Conservation (phyloP, 2,113 vertebrate genomes). For the Ceratotherium simum region DNA sequence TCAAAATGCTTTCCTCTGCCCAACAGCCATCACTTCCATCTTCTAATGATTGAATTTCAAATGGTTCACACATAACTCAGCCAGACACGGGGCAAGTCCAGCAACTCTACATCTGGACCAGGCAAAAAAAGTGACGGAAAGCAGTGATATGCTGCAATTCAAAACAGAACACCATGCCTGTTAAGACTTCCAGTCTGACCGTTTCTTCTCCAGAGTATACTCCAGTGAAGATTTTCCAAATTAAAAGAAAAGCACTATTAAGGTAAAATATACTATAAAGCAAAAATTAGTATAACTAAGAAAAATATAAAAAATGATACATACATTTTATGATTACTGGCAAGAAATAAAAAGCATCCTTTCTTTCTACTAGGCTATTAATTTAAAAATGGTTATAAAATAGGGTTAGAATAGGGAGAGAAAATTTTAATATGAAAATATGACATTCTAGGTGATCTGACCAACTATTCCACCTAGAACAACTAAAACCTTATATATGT, state of each 20-base stretch:
- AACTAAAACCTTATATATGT: neutral
- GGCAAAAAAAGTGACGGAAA: neutral
- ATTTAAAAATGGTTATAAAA: neutral
- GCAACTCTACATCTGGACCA: constrained; percentile 38
- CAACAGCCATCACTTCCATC: constrained; percentile 19
- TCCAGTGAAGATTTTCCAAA: neutral
- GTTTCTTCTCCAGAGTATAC: neutral
- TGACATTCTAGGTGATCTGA: neutral
- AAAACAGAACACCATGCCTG: neutral
- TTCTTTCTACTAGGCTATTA: neutral
- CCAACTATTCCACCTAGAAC: neutral
- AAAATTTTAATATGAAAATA: neutral
- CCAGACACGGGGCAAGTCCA: constrained; percentile 42
- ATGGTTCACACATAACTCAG: constrained; percentile 47
- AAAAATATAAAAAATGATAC: neutral
- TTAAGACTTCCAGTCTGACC: neutral
- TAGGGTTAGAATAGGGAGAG: neutral
- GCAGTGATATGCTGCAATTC: neutral
- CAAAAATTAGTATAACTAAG: neutral
- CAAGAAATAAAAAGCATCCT: neutral
- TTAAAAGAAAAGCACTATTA: neutral
- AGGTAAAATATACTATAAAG: neutral
- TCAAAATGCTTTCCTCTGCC: constrained; percentile 51
- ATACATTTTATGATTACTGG: neutral
- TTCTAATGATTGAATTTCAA: constrained; percentile 67